Conservation (phyloP, 2,797 vertebrate genomes). For the Neosilurus mollespiculum region DNA sequence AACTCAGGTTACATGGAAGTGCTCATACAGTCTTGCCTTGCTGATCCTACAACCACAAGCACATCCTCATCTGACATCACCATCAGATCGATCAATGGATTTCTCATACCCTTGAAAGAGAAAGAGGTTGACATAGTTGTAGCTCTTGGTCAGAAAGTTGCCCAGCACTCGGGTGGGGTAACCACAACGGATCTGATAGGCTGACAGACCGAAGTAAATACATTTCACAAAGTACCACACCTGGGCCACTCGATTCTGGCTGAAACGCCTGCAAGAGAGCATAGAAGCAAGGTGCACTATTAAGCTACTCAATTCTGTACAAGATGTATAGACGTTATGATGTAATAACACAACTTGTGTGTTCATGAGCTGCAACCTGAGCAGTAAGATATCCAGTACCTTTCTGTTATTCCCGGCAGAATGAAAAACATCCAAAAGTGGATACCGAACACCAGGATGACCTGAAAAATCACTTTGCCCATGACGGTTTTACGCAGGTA, state of each 20-base stretch:
- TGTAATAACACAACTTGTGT: background rate
- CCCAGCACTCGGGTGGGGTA: conserved; percentile 97
- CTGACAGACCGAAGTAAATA: conserved; percentile 97
- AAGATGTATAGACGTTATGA: background rate
- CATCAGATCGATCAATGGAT: background rate
- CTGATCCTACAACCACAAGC: conserved; percentile 11
- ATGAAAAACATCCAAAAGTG: conserved; percentile 99
- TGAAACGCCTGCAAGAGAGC: conserved; percentile 84
- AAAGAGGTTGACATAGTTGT: conserved; percentile 98
- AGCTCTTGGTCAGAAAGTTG: conserved; percentile 99
- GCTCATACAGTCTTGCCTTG: background rate
- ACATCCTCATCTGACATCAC: background rate
- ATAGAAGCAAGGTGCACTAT: background rate
- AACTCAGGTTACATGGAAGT: conserved; percentile 1
- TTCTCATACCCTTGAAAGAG: conserved; percentile 90
- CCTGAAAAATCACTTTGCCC: conserved; percentile 97
- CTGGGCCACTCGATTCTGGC: conserved; percentile 91
- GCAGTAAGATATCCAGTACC: conserved; percentile 69
- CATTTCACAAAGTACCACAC: conserved; percentile 99
- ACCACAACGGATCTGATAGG: conserved; percentile 98
- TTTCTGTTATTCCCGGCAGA: conserved; percentile 88
- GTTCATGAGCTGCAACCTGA: background rate
- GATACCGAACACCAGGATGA: conserved; percentile 95
- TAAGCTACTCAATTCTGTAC: background rate
- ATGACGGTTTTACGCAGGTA: conserved; percentile 95